These are phyloP conservation scores for Forpus xanthops DNA, from an alignment of 2,797 vertebrate species.

Conservation along the genomic window DNA sequence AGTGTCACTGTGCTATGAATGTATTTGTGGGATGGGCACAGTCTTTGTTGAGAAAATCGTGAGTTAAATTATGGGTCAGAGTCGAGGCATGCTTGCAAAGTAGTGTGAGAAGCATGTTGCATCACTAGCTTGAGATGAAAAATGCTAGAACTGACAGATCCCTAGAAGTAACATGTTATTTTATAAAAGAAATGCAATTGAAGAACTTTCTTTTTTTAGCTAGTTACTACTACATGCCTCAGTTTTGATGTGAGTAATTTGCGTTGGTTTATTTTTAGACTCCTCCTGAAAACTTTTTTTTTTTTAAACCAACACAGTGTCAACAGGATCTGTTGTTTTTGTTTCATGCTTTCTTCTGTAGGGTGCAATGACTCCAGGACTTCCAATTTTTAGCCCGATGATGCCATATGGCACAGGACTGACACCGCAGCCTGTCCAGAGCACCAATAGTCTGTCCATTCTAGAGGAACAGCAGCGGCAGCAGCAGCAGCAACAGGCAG, in stretches of 20 bases:
- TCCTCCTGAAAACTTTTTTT: neutral
- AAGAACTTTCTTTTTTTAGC: neutral
- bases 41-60: neutral
- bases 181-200: neutral
- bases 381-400: constrained; percentile 96
- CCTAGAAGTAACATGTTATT: neutral
- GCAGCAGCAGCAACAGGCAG: constrained; percentile 82
- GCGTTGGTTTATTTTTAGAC: neutral
- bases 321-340: neutral
- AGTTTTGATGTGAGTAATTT: neutral
- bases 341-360: constrained; percentile 33
- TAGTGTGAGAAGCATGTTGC: neutral
- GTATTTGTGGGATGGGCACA: neutral
- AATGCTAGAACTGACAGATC: neutral
- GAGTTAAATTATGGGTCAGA: neutral
- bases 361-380: constrained; percentile 94
- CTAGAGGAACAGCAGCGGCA: constrained; percentile 95
- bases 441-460: constrained; percentile 91
- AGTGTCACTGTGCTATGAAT: neutral
- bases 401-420: constrained; percentile 97
- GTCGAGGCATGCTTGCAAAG: neutral
- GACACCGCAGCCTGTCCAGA: constrained; percentile 94
- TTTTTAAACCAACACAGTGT: neutral
- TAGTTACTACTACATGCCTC: neutral
- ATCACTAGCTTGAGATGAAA: neutral